Percentiles rank a stretch among this genome's conserved stretches.
These are phyloP conservation scores for Eilema caniola DNA, from an alignment of 2,888 invertebrate species.

Conservation along the genomic window DNA sequence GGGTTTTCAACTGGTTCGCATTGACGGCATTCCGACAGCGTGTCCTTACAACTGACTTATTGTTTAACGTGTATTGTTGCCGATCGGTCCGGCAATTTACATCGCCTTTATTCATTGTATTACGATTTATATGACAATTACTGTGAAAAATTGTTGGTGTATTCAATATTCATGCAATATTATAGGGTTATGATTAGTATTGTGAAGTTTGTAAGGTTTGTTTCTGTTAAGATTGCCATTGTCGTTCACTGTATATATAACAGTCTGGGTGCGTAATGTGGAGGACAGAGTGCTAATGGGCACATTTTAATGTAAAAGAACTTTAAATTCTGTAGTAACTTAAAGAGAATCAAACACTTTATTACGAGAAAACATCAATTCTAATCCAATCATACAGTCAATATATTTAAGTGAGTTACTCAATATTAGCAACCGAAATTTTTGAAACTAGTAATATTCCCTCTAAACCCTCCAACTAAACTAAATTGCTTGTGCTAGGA, in stretches of 20 bases:
- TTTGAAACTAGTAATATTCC: no score
- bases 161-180: neutral
- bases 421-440: no score
- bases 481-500: no score
- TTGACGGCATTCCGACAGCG: constrained; percentile 63
- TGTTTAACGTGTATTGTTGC: constrained; percentile 29
- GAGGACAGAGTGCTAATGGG: no score
- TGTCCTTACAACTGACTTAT: constrained; percentile 44
- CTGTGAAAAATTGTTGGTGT: neutral
- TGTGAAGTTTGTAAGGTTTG: neutral
- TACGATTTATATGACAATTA: neutral
- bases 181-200: neutral
- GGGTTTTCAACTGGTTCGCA: constrained; percentile 59
- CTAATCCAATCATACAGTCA: no score
- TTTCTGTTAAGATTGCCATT: neutral
- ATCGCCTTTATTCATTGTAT: neutral
- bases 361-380: no score
- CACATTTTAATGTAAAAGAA: no score
- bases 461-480: no score
- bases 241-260: neutral
- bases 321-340: no score
- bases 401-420: no score
- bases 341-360: no score
- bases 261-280: no score
- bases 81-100: constrained; percentile 18